Conservation (phyloP, 1,140 invertebrate species). For the Dermatophagoides farinae region DNA sequence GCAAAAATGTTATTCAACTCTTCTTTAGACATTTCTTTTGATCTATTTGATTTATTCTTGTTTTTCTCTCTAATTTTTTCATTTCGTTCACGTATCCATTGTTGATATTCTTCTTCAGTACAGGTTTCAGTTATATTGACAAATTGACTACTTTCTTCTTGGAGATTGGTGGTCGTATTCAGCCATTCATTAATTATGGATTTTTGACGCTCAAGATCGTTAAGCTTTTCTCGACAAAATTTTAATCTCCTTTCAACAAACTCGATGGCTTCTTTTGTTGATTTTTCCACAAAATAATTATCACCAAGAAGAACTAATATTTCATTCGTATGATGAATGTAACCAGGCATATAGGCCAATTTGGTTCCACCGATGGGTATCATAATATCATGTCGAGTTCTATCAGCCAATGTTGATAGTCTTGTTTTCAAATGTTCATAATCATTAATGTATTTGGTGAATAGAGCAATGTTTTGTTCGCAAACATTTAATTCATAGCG, state of each 20-base stretch:
- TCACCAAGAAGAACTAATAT: slow-evolving; percentile 42
- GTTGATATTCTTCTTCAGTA: slow-evolving; percentile 31
- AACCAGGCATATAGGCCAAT: slow-evolving; percentile 42
- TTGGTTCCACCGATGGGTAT: slow-evolving; percentile 19
- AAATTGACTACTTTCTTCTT: slow-evolving; percentile 19
- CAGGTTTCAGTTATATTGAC: slow-evolving; percentile 32
- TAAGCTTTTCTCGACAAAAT: slow-evolving; percentile 32
- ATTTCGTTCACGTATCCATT: slow-evolving; percentile 35
- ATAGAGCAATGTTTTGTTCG: slow-evolving; percentile 3
- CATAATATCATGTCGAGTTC: slow-evolving; percentile 27
- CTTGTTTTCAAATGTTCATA: slow-evolving; percentile 24
- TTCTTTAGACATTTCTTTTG: neutral
- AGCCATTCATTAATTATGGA: slow-evolving; percentile 28
- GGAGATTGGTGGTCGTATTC: slow-evolving; percentile 22
- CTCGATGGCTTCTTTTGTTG: slow-evolving; percentile 38
- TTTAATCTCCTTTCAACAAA: slow-evolving; percentile 35
- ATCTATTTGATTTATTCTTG: slow-evolving; percentile 20
- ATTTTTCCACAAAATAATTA: slow-evolving; percentile 46
- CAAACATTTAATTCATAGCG: neutral
- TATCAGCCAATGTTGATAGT: slow-evolving; percentile 26
- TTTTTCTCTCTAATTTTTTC: slow-evolving; percentile 30
- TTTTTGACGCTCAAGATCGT: slow-evolving; percentile 29
- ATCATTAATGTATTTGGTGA: slow-evolving; percentile 22
- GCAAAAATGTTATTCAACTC: neutral
- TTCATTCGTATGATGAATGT: slow-evolving; percentile 48